Evolutionary conservation across 2,113 vertebrate genomes (phyloP), one percentile per base, ranked within the genome.

Genomic region (Psettodes erumei): DNA sequence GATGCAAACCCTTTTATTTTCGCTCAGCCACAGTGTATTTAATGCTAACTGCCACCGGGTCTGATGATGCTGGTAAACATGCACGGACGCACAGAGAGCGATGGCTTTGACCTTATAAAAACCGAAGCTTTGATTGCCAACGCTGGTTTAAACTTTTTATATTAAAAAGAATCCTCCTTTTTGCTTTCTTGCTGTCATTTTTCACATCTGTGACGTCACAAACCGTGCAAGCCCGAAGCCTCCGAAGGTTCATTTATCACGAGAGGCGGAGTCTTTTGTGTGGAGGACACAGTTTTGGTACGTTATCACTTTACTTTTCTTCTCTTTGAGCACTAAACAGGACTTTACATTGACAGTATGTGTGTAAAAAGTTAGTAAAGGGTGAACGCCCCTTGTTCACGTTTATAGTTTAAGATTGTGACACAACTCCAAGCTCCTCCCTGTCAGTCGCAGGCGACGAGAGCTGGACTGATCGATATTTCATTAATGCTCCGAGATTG

Each of bases 401-500:
- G 23, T 62, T 40, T 47, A 21, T 63, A n/a, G n/a, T 76, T 77
- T 25, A 66, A 3, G 23, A 53, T 10, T 33, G n/a, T 25, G 8
- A 45, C 56, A 67, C 75, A 45, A 47, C 61, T 71, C 56, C 10
- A 59, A 72, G 58, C 71, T 70, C 73, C 78, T 75, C 75, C 71
- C 77, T 40, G 19, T 73, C 76, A 81, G 67, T 74, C 4, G 30
- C 66, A 60, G 56, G 60, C 72, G 71, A 76, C 69, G 38, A 60
- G 76, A 81, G 42, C 58, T n/a, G 13, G 21, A 21, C 6, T 4
- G 65, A 56, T 91, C 88, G 72, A 91, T 92, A 91, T 78, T 83
- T 87, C 76, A 88, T 92, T 90, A 87, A 85, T 88, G 81, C 60
- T 83, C 81, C 81, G 62, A 74, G 71, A 86, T 69, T 66, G 81